Evolutionary conservation across 2,113 vertebrate genomes (phyloP).

Genomic region (Collichthys lucidus): DNA sequence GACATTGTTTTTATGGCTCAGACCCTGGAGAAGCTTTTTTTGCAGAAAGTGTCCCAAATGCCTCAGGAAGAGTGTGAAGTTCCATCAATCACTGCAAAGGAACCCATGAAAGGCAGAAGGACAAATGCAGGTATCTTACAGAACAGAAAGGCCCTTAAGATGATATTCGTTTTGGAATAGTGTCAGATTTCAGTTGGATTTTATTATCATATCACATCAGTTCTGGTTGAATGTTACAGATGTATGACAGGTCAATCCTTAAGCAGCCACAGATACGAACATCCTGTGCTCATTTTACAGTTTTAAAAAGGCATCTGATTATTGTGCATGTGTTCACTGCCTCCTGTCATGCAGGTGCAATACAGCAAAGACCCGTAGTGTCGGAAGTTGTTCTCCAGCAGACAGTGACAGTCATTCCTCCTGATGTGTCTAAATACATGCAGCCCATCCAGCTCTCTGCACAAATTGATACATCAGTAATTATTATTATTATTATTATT

Average conservation of each 20-base stretch:
- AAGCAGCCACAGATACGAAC: background rate
- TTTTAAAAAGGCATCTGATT: background rate
- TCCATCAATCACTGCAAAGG: slow-evolving; percentile 75
- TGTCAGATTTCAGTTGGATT: background rate
- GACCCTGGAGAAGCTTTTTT: slow-evolving; percentile 91
- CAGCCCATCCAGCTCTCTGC: slow-evolving; percentile 68
- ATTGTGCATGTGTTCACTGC: background rate
- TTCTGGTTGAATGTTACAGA: background rate
- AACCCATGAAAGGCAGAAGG: slow-evolving; percentile 81
- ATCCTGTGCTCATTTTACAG: background rate
- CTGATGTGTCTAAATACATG: slow-evolving; percentile 63
- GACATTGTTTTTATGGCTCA: slow-evolving; percentile 95
- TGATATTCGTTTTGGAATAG: too few relatives aligned
- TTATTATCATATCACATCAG: background rate
- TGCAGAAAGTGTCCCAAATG: slow-evolving; percentile 91
- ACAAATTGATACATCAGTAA: slow-evolving; percentile 63
- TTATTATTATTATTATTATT: background rate
- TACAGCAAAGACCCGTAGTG: slow-evolving; percentile 73
- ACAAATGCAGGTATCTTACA: slow-evolving; percentile 58
- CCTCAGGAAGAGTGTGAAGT: slow-evolving; percentile 87
- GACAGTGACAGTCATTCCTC: slow-evolving; percentile 75
- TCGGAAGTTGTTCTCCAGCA: slow-evolving; percentile 83
- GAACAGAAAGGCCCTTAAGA: background rate
- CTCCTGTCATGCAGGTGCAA: slow-evolving; percentile 54
- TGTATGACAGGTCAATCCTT: background rate